Evolutionary conservation across 2,113 vertebrate species (phyloP).

Genomic region (Ia io): DNA sequence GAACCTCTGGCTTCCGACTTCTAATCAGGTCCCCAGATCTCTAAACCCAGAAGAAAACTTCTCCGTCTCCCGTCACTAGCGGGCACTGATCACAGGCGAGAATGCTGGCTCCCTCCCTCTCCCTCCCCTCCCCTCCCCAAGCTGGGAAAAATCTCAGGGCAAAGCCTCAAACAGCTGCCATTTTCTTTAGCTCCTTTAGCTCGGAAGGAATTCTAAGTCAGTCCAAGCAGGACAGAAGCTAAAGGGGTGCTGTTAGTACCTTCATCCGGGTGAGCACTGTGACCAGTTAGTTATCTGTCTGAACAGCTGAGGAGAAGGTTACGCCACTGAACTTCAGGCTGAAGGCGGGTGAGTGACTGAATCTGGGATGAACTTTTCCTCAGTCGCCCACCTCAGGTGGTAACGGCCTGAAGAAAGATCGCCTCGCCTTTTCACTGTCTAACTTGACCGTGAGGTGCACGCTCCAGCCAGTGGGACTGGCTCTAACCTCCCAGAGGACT

Average conservation of each 20-base stretch:
- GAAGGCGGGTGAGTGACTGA: not conserved
- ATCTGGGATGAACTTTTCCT: not conserved
- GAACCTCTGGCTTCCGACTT: not conserved
- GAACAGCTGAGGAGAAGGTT: not conserved
- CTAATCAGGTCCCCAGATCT: slow-evolving; percentile 51
- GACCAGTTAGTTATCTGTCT: not conserved
- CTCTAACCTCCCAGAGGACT: not conserved
- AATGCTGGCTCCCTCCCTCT: not conserved
- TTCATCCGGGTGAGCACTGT: not conserved
- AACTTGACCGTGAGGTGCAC: no score
- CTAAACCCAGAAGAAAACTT: slow-evolving; percentile 26
- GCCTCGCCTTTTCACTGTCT: not conserved
- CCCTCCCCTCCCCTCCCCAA: not conserved
- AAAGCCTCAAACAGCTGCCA: not conserved
- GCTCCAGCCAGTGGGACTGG: not conserved
- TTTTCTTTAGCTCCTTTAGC: not conserved
- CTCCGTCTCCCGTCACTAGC: not conserved
- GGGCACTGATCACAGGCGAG: not conserved
- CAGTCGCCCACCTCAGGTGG: not conserved
- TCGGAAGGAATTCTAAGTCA: not conserved
- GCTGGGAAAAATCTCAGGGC: not conserved
- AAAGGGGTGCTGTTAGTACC: no score
- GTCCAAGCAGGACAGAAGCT: no score
- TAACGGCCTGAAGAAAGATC: not conserved
- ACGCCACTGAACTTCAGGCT: not conserved